Conservation (phyloP, 2,797 vertebrate species). For the Clarias fuscus region DNA sequence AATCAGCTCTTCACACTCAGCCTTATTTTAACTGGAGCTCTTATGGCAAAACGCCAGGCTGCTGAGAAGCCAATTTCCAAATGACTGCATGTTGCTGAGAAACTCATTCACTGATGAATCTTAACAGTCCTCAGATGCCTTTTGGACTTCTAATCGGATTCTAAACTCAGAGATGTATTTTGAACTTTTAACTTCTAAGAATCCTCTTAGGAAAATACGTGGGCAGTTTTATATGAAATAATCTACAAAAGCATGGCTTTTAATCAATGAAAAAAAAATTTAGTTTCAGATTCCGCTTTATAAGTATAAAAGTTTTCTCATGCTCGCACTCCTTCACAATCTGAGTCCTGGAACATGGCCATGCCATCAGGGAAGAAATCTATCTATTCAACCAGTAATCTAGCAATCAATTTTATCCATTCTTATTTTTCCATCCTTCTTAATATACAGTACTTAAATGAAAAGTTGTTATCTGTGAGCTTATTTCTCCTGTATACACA, state of each 20-base stretch:
- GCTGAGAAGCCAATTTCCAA: constrained; percentile 5
- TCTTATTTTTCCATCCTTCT: no score
- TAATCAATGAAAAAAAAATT: no score
- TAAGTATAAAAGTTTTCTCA: no score
- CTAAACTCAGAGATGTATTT: not conserved
- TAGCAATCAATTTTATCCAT: no score
- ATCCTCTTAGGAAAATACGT: not conserved
- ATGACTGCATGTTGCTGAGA: constrained; percentile 10
- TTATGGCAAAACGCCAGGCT: not conserved
- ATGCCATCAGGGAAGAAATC: no score
- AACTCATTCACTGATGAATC: constrained; percentile 6
- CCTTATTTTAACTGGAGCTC: not conserved
- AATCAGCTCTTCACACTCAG: not conserved
- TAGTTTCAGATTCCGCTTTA: no score
- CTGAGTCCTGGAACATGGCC: no score
- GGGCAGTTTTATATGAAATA: not conserved
- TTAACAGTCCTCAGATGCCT: constrained; percentile 1
- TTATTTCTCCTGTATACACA: no score
- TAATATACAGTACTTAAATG: no score
- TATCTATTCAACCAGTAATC: no score
- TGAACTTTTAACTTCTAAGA: not conserved
- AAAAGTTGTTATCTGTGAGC: no score
- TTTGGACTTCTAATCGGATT: not conserved
- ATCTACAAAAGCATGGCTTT: not conserved
- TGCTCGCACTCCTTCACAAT: no score